phyloP scores from a whole-genome alignment of 2,113 vertebrate genomes.

The Ophiodon elongatus region DNA sequence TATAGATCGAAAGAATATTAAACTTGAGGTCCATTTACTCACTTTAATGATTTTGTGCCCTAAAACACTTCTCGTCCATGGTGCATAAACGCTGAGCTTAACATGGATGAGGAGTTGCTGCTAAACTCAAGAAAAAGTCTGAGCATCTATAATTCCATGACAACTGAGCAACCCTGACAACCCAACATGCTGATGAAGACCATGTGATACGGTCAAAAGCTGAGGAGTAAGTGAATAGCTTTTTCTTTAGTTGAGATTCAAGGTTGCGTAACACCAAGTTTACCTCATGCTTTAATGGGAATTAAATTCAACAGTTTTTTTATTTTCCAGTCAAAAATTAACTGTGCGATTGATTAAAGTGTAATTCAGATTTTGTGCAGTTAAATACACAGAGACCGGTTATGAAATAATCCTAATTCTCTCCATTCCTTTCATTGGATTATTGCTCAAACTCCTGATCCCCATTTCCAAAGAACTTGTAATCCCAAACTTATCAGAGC shows the following conservation, averaged over 20 bases:
- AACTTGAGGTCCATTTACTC: neutral
- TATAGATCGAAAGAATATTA: neutral
- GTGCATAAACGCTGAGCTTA: neutral
- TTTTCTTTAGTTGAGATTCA: neutral
- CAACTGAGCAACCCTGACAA: neutral
- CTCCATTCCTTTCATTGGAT: slow-evolving; percentile 28
- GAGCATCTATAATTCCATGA: neutral
- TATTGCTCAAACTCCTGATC: slow-evolving; percentile 21
- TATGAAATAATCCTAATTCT: slow-evolving; percentile 43
- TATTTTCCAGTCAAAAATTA: neutral
- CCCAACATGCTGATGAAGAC: neutral
- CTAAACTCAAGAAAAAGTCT: neutral
- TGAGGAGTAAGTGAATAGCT: neutral
- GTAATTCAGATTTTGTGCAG: neutral
- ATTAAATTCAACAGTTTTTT: neutral
- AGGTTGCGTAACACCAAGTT: neutral
- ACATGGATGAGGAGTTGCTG: neutral
- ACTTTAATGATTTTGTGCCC: neutral
- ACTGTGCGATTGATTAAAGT: neutral
- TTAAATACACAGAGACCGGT: neutral
- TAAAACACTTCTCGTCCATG: neutral
- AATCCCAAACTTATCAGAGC: slow-evolving; percentile 52
- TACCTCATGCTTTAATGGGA: neutral
- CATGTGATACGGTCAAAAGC: neutral
- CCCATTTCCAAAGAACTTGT: slow-evolving; percentile 24